Evolutionary conservation across 2,888 invertebrate species (phyloP).

Genomic region (Oscheius myriophilus): DNA sequence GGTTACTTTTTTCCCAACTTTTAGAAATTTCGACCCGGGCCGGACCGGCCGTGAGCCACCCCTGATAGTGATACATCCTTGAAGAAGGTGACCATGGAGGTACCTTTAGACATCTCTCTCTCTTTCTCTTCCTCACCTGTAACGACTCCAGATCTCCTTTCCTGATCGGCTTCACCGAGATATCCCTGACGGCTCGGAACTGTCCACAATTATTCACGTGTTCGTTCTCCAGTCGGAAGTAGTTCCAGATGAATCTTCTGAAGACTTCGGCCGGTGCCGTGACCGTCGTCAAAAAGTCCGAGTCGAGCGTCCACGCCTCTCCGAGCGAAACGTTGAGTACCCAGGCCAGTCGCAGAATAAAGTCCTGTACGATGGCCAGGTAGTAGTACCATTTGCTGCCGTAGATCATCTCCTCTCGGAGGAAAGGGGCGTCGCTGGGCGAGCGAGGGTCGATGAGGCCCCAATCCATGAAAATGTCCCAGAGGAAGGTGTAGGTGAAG

Average conservation of each 20-base stretch:
- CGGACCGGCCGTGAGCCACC: too few species aligned
- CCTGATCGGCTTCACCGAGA: constrained; percentile 91
- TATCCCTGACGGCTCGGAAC: constrained; percentile 96
- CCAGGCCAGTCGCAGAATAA: constrained; percentile 92
- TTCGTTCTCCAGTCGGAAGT: constrained; percentile 98
- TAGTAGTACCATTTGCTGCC: constrained; percentile 81
- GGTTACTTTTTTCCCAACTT: too few species aligned
- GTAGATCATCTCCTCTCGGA: constrained; percentile 71
- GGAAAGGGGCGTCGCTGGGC: constrained; percentile 82
- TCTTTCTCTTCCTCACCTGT: constrained; percentile 6
- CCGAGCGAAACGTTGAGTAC: constrained; percentile 81
- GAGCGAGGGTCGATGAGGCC: constrained; percentile 81
- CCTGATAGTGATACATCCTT: too few species aligned
- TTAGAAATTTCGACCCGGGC: too few species aligned
- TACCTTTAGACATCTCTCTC: too few species aligned
- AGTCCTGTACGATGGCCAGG: constrained; percentile 93
- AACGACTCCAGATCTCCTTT: constrained; percentile 34
- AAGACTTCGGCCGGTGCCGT: constrained; percentile 69
- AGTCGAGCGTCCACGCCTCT: constrained; percentile 68
- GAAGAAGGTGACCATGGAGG: too few species aligned
- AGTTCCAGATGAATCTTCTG: constrained; percentile 95
- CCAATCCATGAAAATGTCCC: constrained; percentile 99
- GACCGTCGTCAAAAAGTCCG: constrained; percentile 65
- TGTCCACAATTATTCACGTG: constrained; percentile 97
- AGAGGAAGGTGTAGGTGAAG: constrained; percentile 92